Conservation (phyloP, 2,797 vertebrate genomes). For the Anisognathus igniventris region DNA sequence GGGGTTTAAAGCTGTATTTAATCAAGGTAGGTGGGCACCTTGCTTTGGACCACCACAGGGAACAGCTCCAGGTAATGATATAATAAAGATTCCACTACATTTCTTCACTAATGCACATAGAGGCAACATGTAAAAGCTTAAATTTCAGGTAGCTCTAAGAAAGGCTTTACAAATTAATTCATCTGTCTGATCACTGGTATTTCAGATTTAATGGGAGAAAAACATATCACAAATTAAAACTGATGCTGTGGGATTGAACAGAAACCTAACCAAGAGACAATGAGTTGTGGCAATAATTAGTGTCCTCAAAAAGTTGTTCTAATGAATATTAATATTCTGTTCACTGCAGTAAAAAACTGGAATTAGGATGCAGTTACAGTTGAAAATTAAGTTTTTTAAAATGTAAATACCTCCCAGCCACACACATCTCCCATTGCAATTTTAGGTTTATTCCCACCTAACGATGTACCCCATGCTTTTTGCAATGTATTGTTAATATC, state of each 20-base stretch:
- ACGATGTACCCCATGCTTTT: neutral
- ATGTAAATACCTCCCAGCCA: neutral
- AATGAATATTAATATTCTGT: neutral
- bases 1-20: neutral
- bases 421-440: neutral
- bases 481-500: neutral
- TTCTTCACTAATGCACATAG: neutral
- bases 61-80: neutral
- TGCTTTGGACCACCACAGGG: neutral
- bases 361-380: neutral
- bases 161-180: neutral
- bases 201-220: neutral
- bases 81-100: neutral
- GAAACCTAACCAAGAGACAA: neutral
- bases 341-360: neutral
- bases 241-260: neutral
- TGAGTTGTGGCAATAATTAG: neutral
- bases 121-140: neutral
- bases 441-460: neutral
- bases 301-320: neutral
- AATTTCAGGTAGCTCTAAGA: neutral
- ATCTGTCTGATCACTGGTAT: neutral
- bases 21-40: neutral
- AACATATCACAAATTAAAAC: neutral
- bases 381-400: neutral